Percentiles rank a stretch among this genome's conserved stretches.
phyloP scores from a whole-genome alignment of 2,888 invertebrate genomes.

The Nephrotoma flavescens region DNA sequence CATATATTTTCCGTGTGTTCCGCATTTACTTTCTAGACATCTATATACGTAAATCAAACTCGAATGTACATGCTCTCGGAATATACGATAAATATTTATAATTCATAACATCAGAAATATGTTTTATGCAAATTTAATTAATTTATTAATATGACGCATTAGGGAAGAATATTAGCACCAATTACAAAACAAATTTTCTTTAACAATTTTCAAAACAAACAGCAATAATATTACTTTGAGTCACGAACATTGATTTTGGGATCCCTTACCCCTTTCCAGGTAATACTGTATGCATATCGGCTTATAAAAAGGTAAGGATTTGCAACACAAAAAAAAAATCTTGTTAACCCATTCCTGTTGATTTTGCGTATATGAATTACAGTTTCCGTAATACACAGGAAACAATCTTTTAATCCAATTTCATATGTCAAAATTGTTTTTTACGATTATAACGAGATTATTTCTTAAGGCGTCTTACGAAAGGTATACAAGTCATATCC shows the following conservation, averaged over 20 bases:
- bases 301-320: not conserved
- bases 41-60: too few relatives aligned
- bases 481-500: not conserved
- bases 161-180: not conserved
- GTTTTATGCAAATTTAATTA: not conserved
- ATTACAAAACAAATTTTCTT: not conserved
- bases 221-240: not conserved
- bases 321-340: not conserved
- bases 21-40: too few relatives aligned
- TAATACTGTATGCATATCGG: not conserved
- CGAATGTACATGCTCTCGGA: not conserved
- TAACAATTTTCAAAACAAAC: not conserved
- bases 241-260: not conserved
- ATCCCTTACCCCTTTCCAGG: not conserved
- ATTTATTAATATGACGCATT: not conserved
- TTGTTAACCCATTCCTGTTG: not conserved
- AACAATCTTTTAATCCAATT: not conserved
- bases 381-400: not conserved
- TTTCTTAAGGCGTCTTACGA: not conserved
- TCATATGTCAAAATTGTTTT: not conserved
- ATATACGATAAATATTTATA: not conserved
- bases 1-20: too few relatives aligned
- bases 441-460: not conserved
- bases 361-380: not conserved
- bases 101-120: not conserved